Conservation (phyloP, 2,113 vertebrate species). For the Melanerpes aurifrons region DNA sequence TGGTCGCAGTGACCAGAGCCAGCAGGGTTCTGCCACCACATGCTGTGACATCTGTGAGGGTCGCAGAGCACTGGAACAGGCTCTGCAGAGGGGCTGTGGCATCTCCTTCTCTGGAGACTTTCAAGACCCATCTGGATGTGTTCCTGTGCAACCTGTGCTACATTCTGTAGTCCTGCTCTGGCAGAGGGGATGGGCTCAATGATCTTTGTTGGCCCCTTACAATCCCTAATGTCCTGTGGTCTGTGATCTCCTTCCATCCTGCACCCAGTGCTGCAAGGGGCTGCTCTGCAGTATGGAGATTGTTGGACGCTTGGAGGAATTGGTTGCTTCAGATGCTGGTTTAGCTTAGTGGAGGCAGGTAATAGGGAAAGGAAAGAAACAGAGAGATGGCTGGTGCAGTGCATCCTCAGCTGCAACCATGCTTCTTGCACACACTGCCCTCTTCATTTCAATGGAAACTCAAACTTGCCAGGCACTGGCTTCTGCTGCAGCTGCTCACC, state of each 20-base stretch:
- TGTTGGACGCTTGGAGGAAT: background rate
- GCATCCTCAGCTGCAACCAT: background rate
- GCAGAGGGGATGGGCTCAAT: no score
- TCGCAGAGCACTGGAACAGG: no score
- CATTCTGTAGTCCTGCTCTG: no score
- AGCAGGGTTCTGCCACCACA: background rate
- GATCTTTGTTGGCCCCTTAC: no score
- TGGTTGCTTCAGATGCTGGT: background rate
- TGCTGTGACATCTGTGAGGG: background rate
- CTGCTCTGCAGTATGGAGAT: background rate
- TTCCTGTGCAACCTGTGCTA: no score
- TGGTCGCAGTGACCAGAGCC: background rate
- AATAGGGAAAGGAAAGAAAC: background rate
- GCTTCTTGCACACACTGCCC: background rate
- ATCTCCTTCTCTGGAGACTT: no score
- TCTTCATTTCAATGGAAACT: background rate
- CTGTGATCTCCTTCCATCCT: background rate
- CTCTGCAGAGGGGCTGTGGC: no score
- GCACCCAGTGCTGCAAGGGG: accelerated
- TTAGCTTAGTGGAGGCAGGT: background rate
- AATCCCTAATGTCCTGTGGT: no score
- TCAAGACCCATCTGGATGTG: no score
- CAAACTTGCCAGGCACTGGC: background rate
- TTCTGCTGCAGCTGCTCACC: background rate
- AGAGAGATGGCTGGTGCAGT: background rate